phyloP scores from a whole-genome alignment of 2,113 vertebrate species.

The Tor tambroides region DNA sequence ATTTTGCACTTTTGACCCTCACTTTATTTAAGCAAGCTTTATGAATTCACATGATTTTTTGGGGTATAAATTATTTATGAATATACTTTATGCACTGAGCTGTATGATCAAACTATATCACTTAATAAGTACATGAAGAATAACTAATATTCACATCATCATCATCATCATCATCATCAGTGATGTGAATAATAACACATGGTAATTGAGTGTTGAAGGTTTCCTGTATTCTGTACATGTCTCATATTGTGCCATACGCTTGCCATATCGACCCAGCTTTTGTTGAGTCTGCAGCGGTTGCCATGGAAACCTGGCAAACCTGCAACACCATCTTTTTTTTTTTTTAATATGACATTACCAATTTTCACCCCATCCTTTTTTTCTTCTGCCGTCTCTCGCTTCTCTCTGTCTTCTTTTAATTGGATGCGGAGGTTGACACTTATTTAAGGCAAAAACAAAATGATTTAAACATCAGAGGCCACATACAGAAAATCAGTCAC shows the following conservation, averaged over 20 bases:
- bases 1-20: conserved; percentile 7
- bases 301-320: conserved; percentile 47
- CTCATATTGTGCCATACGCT: conserved; percentile 6
- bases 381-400: neutral
- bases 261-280: conserved; percentile 8
- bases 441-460: neutral
- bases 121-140: neutral
- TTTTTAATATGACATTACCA: conserved; percentile 33
- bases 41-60: neutral
- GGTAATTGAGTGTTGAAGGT: neutral
- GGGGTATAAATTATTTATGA: neutral
- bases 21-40: neutral
- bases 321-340: conserved; percentile 20
- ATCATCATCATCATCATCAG: neutral
- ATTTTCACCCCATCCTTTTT: neutral
- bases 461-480: neutral
- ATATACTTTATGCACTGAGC: neutral
- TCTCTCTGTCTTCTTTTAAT: neutral
- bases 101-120: neutral
- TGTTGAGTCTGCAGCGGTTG: conserved; percentile 45
- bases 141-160: neutral
- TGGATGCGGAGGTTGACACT: neutral
- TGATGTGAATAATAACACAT: neutral
- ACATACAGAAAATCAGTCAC: neutral
- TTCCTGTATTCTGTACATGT: neutral